phyloP scores from a whole-genome alignment of 92 coral and sea anemone species.

The Phenganax stokvisi region DNA sequence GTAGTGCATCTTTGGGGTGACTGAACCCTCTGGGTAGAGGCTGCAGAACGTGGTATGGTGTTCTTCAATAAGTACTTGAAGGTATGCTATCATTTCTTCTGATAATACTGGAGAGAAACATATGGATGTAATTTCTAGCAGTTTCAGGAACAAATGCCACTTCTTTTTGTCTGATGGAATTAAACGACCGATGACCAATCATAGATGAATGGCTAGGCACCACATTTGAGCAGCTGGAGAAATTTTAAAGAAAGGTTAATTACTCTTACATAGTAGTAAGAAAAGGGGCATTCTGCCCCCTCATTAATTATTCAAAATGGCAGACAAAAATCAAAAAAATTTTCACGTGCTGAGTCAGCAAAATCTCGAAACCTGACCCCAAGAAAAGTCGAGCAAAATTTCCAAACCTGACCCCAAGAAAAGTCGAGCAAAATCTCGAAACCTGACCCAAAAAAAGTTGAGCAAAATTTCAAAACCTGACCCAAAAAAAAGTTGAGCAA shows the following conservation, averaged over 20 bases:
- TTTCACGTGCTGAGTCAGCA: too few relatives aligned
- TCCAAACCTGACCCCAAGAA: too few relatives aligned
- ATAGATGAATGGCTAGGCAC: constrained; percentile 56
- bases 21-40: constrained; percentile 50
- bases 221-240: constrained; percentile 63
- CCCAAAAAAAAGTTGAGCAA: too few relatives aligned
- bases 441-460: too few relatives aligned
- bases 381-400: too few relatives aligned
- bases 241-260: not conserved
- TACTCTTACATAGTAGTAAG: not conserved
- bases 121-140: constrained; percentile 48
- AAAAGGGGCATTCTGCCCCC: too few relatives aligned
- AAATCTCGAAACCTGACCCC: too few relatives aligned
- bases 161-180: constrained; percentile 54
- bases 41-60: constrained; percentile 43
- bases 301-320: not conserved
- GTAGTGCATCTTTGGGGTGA: constrained; percentile 64
- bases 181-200: constrained; percentile 48
- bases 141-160: constrained; percentile 47
- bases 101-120: constrained; percentile 46
- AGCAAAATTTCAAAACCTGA: too few relatives aligned
- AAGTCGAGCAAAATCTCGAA: too few relatives aligned
- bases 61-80: constrained; percentile 48
- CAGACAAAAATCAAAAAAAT: not conserved
- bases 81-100: constrained; percentile 47